phyloP scores from a whole-genome alignment of 2,797 vertebrate species.

The Labeo calbasu region DNA sequence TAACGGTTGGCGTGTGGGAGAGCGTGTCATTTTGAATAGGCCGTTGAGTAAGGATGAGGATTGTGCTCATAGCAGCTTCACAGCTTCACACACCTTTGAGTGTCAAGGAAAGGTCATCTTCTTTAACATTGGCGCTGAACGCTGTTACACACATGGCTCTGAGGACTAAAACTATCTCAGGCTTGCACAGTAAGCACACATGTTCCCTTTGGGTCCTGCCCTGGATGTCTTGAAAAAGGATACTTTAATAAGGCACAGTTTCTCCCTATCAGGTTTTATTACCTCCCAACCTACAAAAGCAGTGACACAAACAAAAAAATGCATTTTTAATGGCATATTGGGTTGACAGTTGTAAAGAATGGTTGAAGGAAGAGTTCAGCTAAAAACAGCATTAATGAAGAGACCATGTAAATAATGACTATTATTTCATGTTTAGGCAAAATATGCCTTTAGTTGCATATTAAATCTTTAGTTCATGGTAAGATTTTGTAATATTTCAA shows the following conservation, averaged over 20 bases:
- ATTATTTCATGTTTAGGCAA: neutral
- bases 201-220: slow-evolving; percentile 14
- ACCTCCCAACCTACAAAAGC: neutral
- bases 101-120: slow-evolving; percentile 47
- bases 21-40: slow-evolving; percentile 38
- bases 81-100: slow-evolving; percentile 41
- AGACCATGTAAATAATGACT: neutral
- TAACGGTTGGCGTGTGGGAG: slow-evolving; percentile 23
- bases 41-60: slow-evolving; percentile 38
- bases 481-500: neutral
- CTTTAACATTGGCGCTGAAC: slow-evolving; percentile 6
- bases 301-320: neutral
- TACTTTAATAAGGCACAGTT: slow-evolving; percentile 14
- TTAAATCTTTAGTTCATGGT: neutral
- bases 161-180: slow-evolving; percentile 3
- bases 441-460: neutral
- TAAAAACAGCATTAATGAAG: neutral
- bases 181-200: slow-evolving; percentile 28
- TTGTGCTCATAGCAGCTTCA: slow-evolving; percentile 35
- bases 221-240: slow-evolving; percentile 6
- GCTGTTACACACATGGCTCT: neutral
- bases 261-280: neutral
- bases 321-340: neutral
- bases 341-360: neutral
- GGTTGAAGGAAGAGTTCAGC: neutral